Evolutionary conservation across 2,888 invertebrate species (phyloP).

Genomic region (Julus scandinavius): DNA sequence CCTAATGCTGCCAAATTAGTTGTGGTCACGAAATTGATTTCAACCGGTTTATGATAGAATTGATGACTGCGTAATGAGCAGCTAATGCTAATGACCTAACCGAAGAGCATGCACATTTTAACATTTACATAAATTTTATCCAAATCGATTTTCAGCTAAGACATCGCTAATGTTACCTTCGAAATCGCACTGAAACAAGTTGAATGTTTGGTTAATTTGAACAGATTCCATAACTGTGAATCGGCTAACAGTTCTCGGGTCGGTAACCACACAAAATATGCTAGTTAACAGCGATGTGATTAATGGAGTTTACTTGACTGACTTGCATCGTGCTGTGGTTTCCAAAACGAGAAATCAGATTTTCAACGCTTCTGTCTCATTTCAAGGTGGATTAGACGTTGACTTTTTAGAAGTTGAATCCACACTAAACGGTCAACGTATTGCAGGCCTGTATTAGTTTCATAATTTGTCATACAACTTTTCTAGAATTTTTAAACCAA

Average conservation of each 20-base stretch:
- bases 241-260: slow-evolving; percentile 1
- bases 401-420: neutral
- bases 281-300: neutral
- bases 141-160: too few relatives aligned
- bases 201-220: neutral
- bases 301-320: slow-evolving; percentile 39
- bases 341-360: slow-evolving; percentile 45
- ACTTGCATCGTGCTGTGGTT: slow-evolving; percentile 29
- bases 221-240: slow-evolving; percentile 4
- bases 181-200: too few relatives aligned
- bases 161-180: too few relatives aligned
- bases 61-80: too few relatives aligned
- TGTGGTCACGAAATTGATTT: too few relatives aligned
- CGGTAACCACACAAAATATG: neutral
- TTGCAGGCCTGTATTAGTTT: neutral
- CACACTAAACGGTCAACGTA: slow-evolving; percentile 19
- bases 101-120: too few relatives aligned
- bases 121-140: too few relatives aligned
- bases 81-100: too few relatives aligned
- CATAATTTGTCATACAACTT: neutral
- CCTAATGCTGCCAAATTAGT: too few relatives aligned
- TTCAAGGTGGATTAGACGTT: slow-evolving; percentile 19
- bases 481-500: neutral
- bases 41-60: too few relatives aligned
- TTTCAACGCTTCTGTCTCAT: neutral